Conservation (phyloP, 2,888 invertebrate genomes). For the Cryptophagus acutangulus region DNA sequence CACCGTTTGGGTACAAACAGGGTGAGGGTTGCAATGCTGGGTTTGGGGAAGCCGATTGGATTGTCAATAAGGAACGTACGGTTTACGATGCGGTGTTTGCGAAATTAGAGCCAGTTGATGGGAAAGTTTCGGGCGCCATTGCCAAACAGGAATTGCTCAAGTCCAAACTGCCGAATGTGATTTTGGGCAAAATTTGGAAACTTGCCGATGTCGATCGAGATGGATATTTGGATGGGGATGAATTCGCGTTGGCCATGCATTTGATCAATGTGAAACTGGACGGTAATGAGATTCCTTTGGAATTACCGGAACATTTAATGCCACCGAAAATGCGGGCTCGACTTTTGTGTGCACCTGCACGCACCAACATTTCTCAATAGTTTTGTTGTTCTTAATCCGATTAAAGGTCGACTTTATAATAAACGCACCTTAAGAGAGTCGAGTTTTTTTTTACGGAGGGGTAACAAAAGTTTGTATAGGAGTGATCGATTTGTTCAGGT, state of each 20-base stretch:
- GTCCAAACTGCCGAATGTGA: conserved; percentile 93
- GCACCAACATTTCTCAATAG: too few species aligned
- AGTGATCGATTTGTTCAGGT: conserved; percentile 23
- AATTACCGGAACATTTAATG: conserved; percentile 81
- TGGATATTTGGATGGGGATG: conserved; percentile 88
- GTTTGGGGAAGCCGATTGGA: conserved; percentile 93
- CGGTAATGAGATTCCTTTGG: conserved; percentile 83
- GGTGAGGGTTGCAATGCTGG: conserved; percentile 96
- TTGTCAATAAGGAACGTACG: conserved; percentile 82
- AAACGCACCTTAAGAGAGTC: too few species aligned
- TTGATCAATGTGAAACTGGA: conserved; percentile 83
- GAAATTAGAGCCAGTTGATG: conserved; percentile 76
- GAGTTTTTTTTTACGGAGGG: too few species aligned
- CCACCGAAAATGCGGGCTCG: conserved; percentile 71
- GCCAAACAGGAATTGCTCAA: conserved; percentile 94
- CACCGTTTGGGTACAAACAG: conserved; percentile 88
- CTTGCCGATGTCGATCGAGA: conserved; percentile 92
- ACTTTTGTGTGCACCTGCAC: too few species aligned
- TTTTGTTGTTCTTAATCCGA: too few species aligned
- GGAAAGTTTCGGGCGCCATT: conserved; percentile 85
- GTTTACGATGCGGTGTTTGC: conserved; percentile 80
- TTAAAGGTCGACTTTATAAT: too few species aligned
- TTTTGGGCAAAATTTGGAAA: conserved; percentile 96
- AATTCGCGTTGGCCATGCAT: conserved; percentile 96
- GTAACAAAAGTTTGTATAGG: too few species aligned